Evolutionary conservation across 1,140 invertebrate genomes (phyloP).

Genomic region (Lucilia cuprina): DNA sequence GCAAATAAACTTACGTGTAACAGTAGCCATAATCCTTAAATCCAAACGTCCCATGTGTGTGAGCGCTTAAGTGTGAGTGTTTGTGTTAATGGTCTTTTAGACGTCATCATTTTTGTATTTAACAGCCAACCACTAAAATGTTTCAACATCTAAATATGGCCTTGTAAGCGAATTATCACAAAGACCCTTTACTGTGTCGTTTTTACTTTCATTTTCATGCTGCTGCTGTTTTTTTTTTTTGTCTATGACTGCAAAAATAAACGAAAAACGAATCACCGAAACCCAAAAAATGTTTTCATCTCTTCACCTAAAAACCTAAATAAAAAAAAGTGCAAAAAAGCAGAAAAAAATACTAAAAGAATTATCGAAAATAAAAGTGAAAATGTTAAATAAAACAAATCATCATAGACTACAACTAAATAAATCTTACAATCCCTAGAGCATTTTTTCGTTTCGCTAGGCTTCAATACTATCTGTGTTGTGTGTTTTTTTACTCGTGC

Average conservation of each 20-base stretch:
- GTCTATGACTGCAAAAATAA: background rate
- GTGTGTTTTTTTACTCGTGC: no score
- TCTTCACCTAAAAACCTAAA: background rate
- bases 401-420: background rate
- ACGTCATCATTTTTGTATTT: slow-evolving; percentile 6
- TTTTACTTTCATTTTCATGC: background rate
- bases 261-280: background rate
- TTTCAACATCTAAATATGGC: slow-evolving; percentile 26
- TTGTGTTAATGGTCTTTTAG: background rate
- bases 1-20: background rate
- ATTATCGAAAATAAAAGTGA: background rate
- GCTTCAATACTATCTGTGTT: no score
- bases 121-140: background rate
- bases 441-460: background rate
- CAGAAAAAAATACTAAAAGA: background rate
- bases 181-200: background rate
- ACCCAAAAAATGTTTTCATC: background rate
- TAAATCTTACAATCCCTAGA: background rate
- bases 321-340: background rate
- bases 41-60: background rate
- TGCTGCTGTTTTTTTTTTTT: background rate
- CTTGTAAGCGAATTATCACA: slow-evolving; percentile 30
- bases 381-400: slow-evolving; percentile 27
- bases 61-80: background rate
- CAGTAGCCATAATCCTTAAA: background rate